phyloP scores from a whole-genome alignment of 2,113 vertebrate genomes.

The Semicossyphus pulcher region DNA sequence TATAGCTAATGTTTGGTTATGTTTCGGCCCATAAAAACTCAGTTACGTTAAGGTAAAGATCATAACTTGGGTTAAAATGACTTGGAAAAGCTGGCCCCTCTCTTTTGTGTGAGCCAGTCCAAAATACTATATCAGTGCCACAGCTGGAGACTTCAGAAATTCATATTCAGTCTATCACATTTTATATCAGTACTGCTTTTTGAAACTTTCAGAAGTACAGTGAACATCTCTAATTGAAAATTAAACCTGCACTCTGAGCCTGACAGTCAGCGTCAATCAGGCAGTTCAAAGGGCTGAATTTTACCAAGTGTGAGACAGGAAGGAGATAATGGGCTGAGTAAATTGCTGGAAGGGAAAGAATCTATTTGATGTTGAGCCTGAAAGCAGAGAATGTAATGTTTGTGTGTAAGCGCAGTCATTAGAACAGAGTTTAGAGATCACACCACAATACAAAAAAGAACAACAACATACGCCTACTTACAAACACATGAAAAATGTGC shows the following conservation, averaged over 20 bases:
- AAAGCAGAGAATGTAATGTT: not conserved
- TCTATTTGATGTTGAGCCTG: conserved; percentile 31
- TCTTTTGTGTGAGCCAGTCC: not conserved
- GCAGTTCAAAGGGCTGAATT: conserved; percentile 33
- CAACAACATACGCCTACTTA: not conserved
- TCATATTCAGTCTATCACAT: not conserved
- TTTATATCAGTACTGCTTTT: conserved; percentile 4
- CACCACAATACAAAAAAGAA: not conserved
- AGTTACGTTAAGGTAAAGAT: too few species aligned
- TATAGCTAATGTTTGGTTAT: too few species aligned
- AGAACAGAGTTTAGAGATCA: conserved; percentile 25
- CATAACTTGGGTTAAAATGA: too few species aligned
- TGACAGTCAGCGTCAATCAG: conserved; percentile 28
- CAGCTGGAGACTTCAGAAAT: not conserved
- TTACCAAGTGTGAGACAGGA: conserved; percentile 19
- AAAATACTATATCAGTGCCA: not conserved
- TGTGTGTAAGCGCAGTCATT: conserved; percentile 17
- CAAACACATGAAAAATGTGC: conserved; percentile 3
- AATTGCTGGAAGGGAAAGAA: conserved; percentile 15
- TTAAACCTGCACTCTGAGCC: conserved; percentile 12
- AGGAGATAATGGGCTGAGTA: conserved; percentile 49
- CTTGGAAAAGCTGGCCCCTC: not conserved
- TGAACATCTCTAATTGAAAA: conserved; percentile 42
- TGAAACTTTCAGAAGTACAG: not conserved
- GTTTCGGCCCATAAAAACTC: too few species aligned